phyloP scores from a whole-genome alignment of 1,140 invertebrate species.

The Hydropsyche tenuis region DNA sequence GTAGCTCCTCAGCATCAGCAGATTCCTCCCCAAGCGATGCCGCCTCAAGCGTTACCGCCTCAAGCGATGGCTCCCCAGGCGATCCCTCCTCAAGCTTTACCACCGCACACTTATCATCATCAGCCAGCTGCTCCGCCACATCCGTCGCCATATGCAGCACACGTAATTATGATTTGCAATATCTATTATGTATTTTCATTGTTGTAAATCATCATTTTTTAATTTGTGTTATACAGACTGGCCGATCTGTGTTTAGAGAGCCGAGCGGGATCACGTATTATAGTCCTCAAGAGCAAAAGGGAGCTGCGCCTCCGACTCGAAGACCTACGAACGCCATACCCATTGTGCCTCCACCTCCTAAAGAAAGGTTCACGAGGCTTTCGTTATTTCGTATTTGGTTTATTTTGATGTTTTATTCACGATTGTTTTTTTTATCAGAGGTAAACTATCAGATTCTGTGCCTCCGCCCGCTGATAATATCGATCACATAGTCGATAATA shows the following conservation, averaged over 20 bases:
- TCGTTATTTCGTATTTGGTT: neutral
- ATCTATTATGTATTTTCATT: no score
- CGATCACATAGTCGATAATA: conserved; percentile 68
- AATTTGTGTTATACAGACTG: conserved; percentile 29
- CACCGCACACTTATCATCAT: conserved; percentile 46
- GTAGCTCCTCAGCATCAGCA: conserved; percentile 18
- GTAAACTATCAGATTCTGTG: conserved; percentile 34
- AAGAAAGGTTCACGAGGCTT: conserved; percentile 33
- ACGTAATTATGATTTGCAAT: neutral
- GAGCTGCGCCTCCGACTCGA: conserved; percentile 44
- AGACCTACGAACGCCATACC: conserved; percentile 59
- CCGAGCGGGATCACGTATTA: conserved; percentile 46
- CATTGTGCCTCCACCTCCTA: conserved; percentile 56
- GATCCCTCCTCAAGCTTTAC: conserved; percentile 50
- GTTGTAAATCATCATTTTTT: neutral
- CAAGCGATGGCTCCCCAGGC: conserved; percentile 25
- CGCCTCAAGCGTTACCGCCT: conserved; percentile 35
- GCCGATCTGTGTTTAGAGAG: conserved; percentile 42
- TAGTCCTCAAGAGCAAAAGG: conserved; percentile 48
- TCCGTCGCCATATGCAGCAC: conserved; percentile 15
- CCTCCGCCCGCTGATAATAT: conserved; percentile 62
- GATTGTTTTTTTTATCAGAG: conserved; percentile 31
- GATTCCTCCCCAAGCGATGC: conserved; percentile 29
- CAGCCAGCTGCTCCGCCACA: conserved; percentile 17
- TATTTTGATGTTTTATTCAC: neutral